Base-by-base conservation (phyloP, 1,140 invertebrate species). In the Leptinotarsa lineolata region DNA sequence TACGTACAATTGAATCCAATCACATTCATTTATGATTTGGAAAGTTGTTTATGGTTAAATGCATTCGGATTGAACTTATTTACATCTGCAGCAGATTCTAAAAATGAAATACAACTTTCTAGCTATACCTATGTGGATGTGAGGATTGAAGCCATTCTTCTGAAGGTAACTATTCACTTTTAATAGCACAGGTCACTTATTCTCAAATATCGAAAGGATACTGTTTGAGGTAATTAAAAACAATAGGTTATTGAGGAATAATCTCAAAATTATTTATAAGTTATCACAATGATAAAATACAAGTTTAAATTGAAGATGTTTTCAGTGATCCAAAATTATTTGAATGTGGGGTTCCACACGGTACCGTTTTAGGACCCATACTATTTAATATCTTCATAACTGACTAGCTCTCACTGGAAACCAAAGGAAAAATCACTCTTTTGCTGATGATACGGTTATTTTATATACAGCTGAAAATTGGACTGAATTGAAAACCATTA, bases 1-100 rank as follows among this genome's bases (percentile, higher is more conserved):
- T 98, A 95, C 85, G 90, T 94, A 5, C 92, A 97, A 82, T 81
- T 97, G 15, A 96, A 96, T 86, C 97, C 96, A 0, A 87, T 98
- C 54, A 91, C 94, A 81, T 84, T 98, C 44, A 90, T 90, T 74
- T 91, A 98, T 76, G 96, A 98, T 84, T 86, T 92, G 64, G 88
- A 91, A 70, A 97, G 94, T 30, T 87, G 95, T 74, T 85, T 98
- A 21, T 99, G 97, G 97, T 88, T 97, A 39, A 96, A 97, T 84
- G 94, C 94, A n/a, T 98, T 99, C 85, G 88, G 91, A 59, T 88
- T 96, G 58, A 96, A 95, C 87, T 88, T 98, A 21, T 90, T 92
- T 81, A 89, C 94, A 76, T 92, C 92, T 64, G 84, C 96, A 70
- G 80, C 87, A 64, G 70, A 77, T 70, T 77, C 82, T 21, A 82